Percentiles rank a stretch among this genome's conserved stretches.
These are phyloP conservation scores for Tamandua tetradactyla DNA, from an alignment of 2,797 vertebrate species.

Conservation along the genomic window DNA sequence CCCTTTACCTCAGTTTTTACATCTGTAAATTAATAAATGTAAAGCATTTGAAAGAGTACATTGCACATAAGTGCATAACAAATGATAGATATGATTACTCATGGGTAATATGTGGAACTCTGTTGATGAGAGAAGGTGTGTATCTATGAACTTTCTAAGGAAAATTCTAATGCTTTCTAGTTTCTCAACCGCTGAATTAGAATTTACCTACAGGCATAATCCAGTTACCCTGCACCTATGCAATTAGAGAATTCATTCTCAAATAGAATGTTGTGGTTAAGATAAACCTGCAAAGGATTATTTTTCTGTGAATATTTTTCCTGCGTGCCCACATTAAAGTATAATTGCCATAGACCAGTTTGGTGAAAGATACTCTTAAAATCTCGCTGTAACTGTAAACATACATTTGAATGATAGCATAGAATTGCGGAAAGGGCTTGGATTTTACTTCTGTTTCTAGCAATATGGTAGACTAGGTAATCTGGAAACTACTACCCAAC, in stretches of 20 bases:
- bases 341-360: not conserved
- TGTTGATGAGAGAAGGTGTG: not conserved
- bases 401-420: not conserved
- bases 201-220: conserved; percentile 25
- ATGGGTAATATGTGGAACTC: not conserved
- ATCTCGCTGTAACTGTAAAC: conserved; percentile 28
- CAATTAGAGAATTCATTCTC: not conserved
- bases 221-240: not conserved
- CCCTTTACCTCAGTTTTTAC: not conserved
- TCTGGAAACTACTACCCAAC: not conserved
- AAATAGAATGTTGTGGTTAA: conserved; percentile 14
- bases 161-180: conserved; percentile 18
- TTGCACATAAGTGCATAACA: not conserved
- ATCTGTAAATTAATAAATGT: not conserved
- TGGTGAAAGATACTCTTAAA: conserved; percentile 12
- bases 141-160: not conserved
- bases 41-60: not conserved
- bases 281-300: not conserved
- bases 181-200: not conserved
- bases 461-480: not conserved
- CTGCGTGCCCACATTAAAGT: not conserved
- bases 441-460: conserved; percentile 5
- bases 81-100: not conserved
- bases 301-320: conserved; percentile 18
- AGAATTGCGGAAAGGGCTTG: not conserved